phyloP scores from a whole-genome alignment of 2,797 vertebrate species.

The Rachycentron canadum region DNA sequence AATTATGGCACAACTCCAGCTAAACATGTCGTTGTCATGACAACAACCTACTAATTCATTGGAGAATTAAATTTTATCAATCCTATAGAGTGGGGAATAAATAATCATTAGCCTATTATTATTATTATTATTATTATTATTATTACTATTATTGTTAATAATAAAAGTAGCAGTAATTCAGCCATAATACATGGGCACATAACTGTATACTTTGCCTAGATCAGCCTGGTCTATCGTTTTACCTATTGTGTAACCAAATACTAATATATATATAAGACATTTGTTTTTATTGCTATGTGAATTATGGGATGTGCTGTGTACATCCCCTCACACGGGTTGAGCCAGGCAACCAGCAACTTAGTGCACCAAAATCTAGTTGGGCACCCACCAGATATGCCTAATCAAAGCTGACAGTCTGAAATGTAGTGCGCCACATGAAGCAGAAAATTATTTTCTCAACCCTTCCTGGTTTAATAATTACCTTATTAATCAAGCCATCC shows the following conservation, averaged over 20 bases:
- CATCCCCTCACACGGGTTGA: background rate
- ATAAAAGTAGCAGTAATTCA: background rate
- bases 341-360: background rate
- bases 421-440: slow-evolving; percentile 59
- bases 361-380: slow-evolving; percentile 18
- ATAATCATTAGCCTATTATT: too few relatives aligned
- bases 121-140: background rate
- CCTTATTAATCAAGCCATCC: slow-evolving; percentile 74
- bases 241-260: background rate
- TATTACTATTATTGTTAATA: background rate
- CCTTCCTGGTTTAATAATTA: slow-evolving; percentile 74
- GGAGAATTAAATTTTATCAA: too few relatives aligned
- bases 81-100: background rate
- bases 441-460: slow-evolving; percentile 77
- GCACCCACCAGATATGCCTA: slow-evolving; percentile 32
- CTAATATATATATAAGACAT: background rate
- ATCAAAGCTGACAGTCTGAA: slow-evolving; percentile 59
- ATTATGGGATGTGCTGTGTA: background rate
- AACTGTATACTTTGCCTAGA: background rate
- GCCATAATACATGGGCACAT: background rate
- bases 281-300: background rate
- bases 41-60: too few relatives aligned
- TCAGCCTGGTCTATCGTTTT: background rate
- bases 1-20: too few relatives aligned
- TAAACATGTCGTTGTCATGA: background rate